These are phyloP conservation scores for Gymnocheta viridis DNA, from an alignment of 2,888 invertebrate species.

Conservation along the genomic window DNA sequence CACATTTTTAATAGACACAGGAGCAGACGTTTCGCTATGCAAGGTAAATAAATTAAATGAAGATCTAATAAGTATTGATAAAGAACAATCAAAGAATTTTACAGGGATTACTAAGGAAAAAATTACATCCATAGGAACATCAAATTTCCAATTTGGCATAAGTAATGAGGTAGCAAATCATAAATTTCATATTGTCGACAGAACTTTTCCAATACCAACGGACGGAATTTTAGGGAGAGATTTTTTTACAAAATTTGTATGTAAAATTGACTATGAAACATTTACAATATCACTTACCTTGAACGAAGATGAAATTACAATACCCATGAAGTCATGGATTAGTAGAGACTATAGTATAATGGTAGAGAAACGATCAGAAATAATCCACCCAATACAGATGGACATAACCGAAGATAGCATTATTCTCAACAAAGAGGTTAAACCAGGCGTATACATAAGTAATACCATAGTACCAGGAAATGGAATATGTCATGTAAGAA, in stretches of 20 bases:
- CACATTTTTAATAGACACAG: too few relatives aligned
- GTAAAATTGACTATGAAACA: too few relatives aligned
- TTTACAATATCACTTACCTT: background rate
- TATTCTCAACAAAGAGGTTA: background rate
- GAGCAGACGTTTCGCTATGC: background rate
- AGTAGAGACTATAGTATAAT: background rate
- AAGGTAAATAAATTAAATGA: background rate
- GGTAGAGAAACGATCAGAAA: background rate
- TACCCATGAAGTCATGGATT: background rate
- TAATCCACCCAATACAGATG: background rate
- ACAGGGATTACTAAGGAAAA: too few relatives aligned
- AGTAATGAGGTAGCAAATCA: too few relatives aligned
- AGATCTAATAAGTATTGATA: background rate
- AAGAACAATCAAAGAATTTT: background rate
- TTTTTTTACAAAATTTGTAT: too few relatives aligned
- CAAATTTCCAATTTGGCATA: too few relatives aligned
- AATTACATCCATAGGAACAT: too few relatives aligned
- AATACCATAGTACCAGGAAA: background rate
- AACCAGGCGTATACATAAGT: background rate
- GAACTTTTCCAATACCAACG: too few relatives aligned
- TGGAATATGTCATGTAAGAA: slow-evolving; percentile 5
- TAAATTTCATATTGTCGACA: too few relatives aligned
- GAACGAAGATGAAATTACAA: too few relatives aligned
- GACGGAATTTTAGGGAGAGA: too few relatives aligned
- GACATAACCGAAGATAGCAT: too few relatives aligned